Conservation (phyloP, 1,140 invertebrate genomes). For the Drosophila repletoides region DNA sequence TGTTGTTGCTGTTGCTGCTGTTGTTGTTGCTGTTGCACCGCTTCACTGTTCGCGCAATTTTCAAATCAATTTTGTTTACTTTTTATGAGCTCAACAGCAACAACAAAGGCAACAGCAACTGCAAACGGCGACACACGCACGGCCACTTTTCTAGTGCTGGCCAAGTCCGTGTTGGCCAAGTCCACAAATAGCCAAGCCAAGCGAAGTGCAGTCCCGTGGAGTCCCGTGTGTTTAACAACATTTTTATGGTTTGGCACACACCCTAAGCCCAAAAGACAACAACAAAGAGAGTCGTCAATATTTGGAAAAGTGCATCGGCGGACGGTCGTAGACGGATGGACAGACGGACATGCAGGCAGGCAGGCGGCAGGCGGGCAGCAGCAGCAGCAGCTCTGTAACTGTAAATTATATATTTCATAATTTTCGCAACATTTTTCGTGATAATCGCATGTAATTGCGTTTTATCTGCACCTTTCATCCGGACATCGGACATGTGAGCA, state of each 20-base stretch:
- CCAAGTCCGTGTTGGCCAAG: not conserved
- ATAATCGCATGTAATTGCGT: conserved; percentile 82
- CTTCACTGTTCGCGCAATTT: conserved; percentile 68
- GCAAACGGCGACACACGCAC: conserved; percentile 62
- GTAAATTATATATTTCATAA: conserved; percentile 82
- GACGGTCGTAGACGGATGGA: conserved; percentile 14
- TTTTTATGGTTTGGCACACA: conserved; percentile 82
- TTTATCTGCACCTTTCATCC: conserved; percentile 82
- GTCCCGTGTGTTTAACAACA: conserved; percentile 75
- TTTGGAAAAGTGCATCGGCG: conserved; percentile 41
- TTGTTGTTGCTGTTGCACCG: too few relatives aligned
- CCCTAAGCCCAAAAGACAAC: conserved; percentile 58
- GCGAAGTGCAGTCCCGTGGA: not conserved
- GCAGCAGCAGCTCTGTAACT: conserved; percentile 57
- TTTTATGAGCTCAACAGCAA: conserved; percentile 55
- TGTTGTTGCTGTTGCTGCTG: conserved; percentile 12
- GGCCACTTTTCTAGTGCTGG: conserved; percentile 46
- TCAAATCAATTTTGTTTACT: conserved; percentile 82
- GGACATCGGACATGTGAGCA: conserved; percentile 79
- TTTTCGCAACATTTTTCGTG: conserved; percentile 77
- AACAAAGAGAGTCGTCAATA: conserved; percentile 34
- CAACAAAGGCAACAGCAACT: conserved; percentile 22
- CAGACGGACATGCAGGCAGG: conserved; percentile 5
- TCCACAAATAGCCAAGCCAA: too few relatives aligned
- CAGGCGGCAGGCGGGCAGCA: conserved; percentile 1